Percentiles rank a stretch among this genome's conserved stretches.
Conservation (phyloP, 2,797 vertebrate species). For the Pogonophryne albipinna region DNA sequence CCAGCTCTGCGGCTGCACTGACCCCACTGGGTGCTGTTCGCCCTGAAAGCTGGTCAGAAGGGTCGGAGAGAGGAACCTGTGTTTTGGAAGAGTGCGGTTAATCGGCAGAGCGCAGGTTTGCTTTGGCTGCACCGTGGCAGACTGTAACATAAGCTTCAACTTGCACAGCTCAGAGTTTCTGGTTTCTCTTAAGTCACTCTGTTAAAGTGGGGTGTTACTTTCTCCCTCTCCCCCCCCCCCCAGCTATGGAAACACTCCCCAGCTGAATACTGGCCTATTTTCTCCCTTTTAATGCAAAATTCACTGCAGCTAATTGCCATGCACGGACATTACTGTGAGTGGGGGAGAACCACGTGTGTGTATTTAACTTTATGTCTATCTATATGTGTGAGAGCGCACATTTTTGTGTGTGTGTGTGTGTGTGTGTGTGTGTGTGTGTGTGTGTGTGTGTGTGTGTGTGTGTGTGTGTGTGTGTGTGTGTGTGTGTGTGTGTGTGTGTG, state of each 20-base stretch:
- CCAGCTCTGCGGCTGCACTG: constrained; percentile 32
- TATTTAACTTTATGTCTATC: constrained; percentile 43
- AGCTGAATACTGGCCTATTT: constrained; percentile 61
- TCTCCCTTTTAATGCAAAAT: constrained; percentile 58
- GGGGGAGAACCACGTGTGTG: constrained; percentile 9
- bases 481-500: too few species aligned
- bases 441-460: constrained; percentile 7
- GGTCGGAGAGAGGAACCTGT: constrained; percentile 39
- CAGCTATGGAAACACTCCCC: constrained; percentile 56
- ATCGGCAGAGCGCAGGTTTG: constrained; percentile 59
- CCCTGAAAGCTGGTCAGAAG: constrained; percentile 20
- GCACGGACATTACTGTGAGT: constrained; percentile 30
- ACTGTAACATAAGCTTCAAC: constrained; percentile 67
- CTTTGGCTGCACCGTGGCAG: constrained; percentile 49
- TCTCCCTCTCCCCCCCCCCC: constrained; percentile 8
- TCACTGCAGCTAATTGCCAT: constrained; percentile 60
- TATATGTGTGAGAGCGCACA: constrained; percentile 11
- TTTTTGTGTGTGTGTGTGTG: constrained; percentile 7
- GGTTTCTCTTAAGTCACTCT: constrained; percentile 62
- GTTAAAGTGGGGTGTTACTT: constrained; percentile 43
- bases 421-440: constrained; percentile 30
- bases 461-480: too few species aligned
- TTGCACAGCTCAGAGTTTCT: constrained; percentile 57
- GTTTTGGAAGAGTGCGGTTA: constrained; percentile 51
- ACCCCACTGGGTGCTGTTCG: constrained; percentile 36